Evolutionary conservation across 53 echinoderm and acorn worm species (phyloP).

Genomic region (Paracentrotus lividus): DNA sequence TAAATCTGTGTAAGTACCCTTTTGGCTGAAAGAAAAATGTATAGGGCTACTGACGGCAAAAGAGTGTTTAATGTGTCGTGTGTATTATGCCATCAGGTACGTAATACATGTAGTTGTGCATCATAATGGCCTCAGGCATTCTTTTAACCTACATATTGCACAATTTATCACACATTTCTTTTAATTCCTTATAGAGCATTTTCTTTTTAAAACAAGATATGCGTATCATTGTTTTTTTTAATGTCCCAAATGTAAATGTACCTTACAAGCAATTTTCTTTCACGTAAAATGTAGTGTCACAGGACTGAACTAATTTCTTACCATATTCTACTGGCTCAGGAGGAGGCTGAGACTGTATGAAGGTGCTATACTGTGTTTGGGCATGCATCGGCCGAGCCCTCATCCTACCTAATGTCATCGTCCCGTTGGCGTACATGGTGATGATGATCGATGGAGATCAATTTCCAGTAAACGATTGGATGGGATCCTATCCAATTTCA

Average conservation of each 20-base stretch:
- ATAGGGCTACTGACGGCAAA: too few species aligned
- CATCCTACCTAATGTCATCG: conserved; percentile 40
- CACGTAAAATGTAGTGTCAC: too few species aligned
- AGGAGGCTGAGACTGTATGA: neutral
- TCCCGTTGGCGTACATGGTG: conserved; percentile 34
- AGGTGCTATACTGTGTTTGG: conserved; percentile 30
- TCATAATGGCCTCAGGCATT: too few species aligned
- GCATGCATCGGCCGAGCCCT: conserved; percentile 1
- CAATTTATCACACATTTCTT: too few species aligned
- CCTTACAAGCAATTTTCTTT: neutral
- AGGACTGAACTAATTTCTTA: conserved; percentile 10
- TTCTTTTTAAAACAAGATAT: neutral
- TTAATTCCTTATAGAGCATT: too few species aligned
- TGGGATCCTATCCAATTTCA: conserved; percentile 43
- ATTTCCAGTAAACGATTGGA: conserved; percentile 20
- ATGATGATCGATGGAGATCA: conserved; percentile 34
- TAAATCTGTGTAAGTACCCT: too few species aligned
- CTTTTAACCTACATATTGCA: too few species aligned
- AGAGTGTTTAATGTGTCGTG: too few species aligned
- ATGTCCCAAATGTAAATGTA: neutral
- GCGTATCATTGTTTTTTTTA: too few species aligned
- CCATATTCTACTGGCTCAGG: neutral
- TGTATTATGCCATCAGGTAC: too few species aligned
- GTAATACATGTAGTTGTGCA: too few species aligned
- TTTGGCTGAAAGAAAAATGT: too few species aligned